Evolutionary conservation across 1,140 invertebrate species (phyloP).

Genomic region (Heliconius nattereri): DNA sequence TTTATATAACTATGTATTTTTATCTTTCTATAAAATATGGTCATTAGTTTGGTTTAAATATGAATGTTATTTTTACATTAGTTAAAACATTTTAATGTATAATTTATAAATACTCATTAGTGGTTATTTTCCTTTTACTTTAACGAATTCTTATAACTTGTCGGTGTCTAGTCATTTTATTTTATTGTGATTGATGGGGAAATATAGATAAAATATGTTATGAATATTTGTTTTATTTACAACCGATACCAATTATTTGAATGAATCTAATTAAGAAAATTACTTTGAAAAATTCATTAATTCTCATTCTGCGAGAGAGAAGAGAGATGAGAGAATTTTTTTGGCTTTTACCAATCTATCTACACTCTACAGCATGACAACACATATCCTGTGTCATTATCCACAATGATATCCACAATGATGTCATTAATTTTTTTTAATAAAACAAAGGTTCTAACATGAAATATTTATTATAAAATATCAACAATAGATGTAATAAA

Average conservation of each 20-base stretch:
- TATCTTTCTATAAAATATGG: not conserved
- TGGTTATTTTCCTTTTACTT: not conserved
- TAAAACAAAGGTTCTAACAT: not conserved
- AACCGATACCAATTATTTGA: not conserved
- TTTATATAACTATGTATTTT: no score
- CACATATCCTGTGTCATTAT: no score
- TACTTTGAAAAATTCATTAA: no score
- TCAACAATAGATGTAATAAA: not conserved
- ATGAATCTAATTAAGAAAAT: no score
- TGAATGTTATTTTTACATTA: not conserved
- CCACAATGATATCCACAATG: no score
- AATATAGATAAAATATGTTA: conserved; percentile 20
- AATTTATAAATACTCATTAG: conserved; percentile 19
- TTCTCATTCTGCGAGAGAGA: no score
- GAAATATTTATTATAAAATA: not conserved
- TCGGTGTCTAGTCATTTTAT: conserved; percentile 37
- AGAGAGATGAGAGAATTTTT: no score
- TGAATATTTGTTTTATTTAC: conserved; percentile 11
- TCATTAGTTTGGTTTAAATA: not conserved
- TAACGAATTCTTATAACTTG: not conserved
- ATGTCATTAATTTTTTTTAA: not conserved
- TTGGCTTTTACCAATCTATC: no score
- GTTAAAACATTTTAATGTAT: not conserved
- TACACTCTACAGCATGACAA: no score
- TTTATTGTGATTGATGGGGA: conserved; percentile 30